Evolutionary conservation across 2,113 vertebrate genomes (phyloP).

Genomic region (Hipposideros armiger): DNA sequence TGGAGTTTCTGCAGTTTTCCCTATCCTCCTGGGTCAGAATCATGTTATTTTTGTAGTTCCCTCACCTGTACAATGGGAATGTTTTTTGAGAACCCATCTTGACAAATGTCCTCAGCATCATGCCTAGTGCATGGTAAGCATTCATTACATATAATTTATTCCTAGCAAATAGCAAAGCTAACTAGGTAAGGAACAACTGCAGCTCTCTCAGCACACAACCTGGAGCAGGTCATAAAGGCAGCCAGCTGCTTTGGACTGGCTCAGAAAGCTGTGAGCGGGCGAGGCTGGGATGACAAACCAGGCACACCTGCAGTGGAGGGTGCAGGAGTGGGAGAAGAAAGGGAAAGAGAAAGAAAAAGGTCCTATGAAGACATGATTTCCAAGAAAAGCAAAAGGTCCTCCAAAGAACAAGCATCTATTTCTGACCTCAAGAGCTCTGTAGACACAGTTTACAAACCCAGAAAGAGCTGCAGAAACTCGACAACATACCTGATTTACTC

Average conservation of each 20-base stretch:
- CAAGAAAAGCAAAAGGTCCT: neutral
- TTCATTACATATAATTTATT: neutral
- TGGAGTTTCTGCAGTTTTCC: neutral
- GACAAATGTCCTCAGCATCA: neutral
- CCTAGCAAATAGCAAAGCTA: neutral
- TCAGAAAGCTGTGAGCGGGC: neutral
- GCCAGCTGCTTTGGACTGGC: neutral
- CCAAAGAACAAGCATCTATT: neutral
- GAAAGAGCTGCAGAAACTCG: neutral
- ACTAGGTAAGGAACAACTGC: neutral
- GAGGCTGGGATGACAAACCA: neutral
- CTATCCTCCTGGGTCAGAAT: neutral
- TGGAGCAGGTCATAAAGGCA: neutral
- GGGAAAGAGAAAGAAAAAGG: neutral
- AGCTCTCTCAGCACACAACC: neutral
- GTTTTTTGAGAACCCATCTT: slow-evolving; percentile 27
- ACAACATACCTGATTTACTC: neutral
- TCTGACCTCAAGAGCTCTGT: neutral
- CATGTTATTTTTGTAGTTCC: neutral
- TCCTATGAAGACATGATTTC: neutral
- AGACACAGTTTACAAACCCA: neutral
- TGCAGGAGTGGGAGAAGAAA: neutral
- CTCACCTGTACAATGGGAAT: neutral
- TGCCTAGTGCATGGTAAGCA: neutral
- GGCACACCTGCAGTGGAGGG: fast-evolving